Evolutionary conservation across 2,113 vertebrate genomes (phyloP), one percentile per base, ranked within the genome.

Genomic region (Coturnix japonica): DNA sequence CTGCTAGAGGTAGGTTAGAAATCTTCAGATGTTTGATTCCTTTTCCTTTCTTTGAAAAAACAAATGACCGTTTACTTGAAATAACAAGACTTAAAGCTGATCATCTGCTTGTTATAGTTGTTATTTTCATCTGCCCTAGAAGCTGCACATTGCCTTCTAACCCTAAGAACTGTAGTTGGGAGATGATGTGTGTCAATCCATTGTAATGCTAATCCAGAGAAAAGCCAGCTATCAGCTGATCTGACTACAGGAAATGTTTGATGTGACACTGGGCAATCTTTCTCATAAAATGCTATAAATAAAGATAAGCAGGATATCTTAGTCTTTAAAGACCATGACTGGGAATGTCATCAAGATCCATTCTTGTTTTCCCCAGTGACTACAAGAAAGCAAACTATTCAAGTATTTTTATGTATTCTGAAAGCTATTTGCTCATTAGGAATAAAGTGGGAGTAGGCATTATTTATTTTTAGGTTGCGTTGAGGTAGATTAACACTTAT

Each of bases 121-220:
- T 64, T 61, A 92, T 91, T 90, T 81, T 94, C 81, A 93, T 76
- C 77, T 89, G 57, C 49, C 67, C 71, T 61, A 46, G 70, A 78
- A 93, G 69, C 37, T 78, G 73, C 59, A 74, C 82, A 21, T 67
- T 94, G 77, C 87, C 85, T 90, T 78, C 35, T 37, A 78, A 69
- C 60, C 72, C 54, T 79, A 60, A 91, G 69, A 85, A 71, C 69
- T 63, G 26, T 30, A 19, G 87, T 93, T 51, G 75, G 74, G 84
- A 33, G 49, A 66, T 73, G 63, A 94, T 76, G 44, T 46, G 53
- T 78, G 78, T 79, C 87, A 81, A 74, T 51, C 72, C 71, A 70
- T 72, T 87, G 75, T 79, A 79, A 85, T 35, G 78, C 11, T 89
- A 92, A 92, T 91, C 89, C 91, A 87, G 67, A 75, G 47, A 92